Base-by-base conservation (phyloP, 2,113 vertebrate species). In the Leptosomus discolor region DNA sequence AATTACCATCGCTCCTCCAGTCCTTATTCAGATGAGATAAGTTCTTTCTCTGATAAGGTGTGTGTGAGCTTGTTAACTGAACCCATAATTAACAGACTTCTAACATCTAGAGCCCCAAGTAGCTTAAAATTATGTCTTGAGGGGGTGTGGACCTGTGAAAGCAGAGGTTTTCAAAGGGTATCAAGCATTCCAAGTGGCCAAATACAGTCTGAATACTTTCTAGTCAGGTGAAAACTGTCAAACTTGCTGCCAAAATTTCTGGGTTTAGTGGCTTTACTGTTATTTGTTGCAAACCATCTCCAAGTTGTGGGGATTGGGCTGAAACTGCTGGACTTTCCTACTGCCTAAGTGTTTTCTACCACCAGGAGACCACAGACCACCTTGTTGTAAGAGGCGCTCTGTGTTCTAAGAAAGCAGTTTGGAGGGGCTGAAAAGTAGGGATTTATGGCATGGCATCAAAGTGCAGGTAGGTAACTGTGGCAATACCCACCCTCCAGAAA, bases 31-130 rank as follows among this genome's bases (percentile, higher is more conserved):
- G 94, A 53, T 71, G 54, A 95, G 64, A 34, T 34, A 79, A 85
- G 12, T 63, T 84, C 12, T 74, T 54, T 84, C 91, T 87, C 86
- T 1, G 1, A 45, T 89, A n/a, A 81, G 56, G 53, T 60, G 34
- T 80, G 58, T 78, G 34, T 89, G 51, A 91, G 57, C 85, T 94
- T 96, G 77, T 94, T 97, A 85, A 61, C 24, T 54, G 48, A 92
- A 48, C 50, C 69, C 37, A 6, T 67, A 60, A 91, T 94, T 94
- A 94, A 89, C 57, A 73, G 79, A 43, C 48, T 70, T 95, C 37
- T 88, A 93, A 79, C n/a, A 45, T 30, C 19, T 50, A 88, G 50
- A 88, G 22, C 34, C 36, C 29, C 41, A 70, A 60, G 67, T 73
- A 75, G 80, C 77, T 90, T 84, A 51, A 96, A 91, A 61, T 82